Evolutionary conservation across 2,113 vertebrate genomes (phyloP).

Genomic region (Phycodurus eques): DNA sequence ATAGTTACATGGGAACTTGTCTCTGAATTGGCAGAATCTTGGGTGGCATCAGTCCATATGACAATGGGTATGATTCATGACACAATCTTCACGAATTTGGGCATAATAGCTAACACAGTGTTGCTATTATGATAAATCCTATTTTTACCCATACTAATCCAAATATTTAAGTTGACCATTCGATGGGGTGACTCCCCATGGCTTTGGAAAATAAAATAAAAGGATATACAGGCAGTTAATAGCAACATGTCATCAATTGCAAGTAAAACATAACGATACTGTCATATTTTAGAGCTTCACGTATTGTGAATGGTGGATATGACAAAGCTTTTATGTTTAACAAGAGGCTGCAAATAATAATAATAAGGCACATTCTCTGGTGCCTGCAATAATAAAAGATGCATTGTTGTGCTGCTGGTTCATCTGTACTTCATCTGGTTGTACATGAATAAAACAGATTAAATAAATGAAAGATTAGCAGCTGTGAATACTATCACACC

Average conservation of each 20-base stretch:
- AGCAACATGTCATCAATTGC: not conserved
- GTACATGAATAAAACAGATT: not conserved
- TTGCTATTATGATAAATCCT: not conserved
- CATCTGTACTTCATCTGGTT: slow-evolving; percentile 19
- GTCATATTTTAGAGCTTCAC: not conserved
- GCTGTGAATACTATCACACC: not conserved
- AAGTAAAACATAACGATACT: not conserved
- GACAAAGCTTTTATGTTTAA: slow-evolving; percentile 30
- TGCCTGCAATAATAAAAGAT: not conserved
- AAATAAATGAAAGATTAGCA: slow-evolving; percentile 3
- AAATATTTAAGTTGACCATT: slow-evolving; percentile 37
- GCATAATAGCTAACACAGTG: slow-evolving; percentile 25
- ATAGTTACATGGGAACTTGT: slow-evolving; percentile 55
- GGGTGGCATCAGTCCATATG: slow-evolving; percentile 49
- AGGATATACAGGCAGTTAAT: not conserved
- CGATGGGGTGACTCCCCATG: slow-evolving; percentile 36
- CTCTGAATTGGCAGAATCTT: slow-evolving; percentile 38
- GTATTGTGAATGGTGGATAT: slow-evolving; percentile 18
- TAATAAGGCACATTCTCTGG: slow-evolving; percentile 6
- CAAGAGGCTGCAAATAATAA: slow-evolving; percentile 15
- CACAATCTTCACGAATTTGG: slow-evolving; percentile 49
- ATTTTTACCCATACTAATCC: slow-evolving; percentile 41
- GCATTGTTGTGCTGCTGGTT: slow-evolving; percentile 7
- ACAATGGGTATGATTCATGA: slow-evolving; percentile 59
- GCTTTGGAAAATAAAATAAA: slow-evolving; percentile 20